phyloP scores from a whole-genome alignment of 30 jellyfish, hydroid and myxozoan genomes.

The Sanderia malayensis region DNA sequence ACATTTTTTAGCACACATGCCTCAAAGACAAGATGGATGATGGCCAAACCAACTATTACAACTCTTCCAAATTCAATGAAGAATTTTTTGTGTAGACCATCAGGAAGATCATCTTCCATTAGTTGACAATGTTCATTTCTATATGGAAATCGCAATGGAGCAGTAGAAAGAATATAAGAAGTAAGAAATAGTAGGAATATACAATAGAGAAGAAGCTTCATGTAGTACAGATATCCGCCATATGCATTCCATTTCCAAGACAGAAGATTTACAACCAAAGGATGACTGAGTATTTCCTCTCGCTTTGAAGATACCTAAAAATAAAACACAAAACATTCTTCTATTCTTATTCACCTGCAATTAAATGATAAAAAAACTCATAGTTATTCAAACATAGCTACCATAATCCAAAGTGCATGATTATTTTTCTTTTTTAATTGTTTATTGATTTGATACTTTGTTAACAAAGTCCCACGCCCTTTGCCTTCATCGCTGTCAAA shows the following conservation, averaged over 20 bases:
- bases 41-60: conserved; percentile 60
- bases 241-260: conserved; percentile 76
- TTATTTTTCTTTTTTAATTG: conserved; percentile 63
- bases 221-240: conserved; percentile 70
- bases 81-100: conserved; percentile 4
- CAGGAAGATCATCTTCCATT: conserved; percentile 32
- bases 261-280: conserved; percentile 49
- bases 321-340: too few relatives aligned
- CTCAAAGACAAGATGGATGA: conserved; percentile 78
- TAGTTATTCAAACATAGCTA: conserved; percentile 15
- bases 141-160: conserved; percentile 87
- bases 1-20: too few relatives aligned
- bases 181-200: conserved; percentile 66
- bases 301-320: conserved; percentile 64
- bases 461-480: conserved; percentile 59
- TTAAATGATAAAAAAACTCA: too few relatives aligned
- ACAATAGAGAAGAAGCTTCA: conserved; percentile 64
- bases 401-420: conserved; percentile 76
- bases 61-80: conserved; percentile 67
- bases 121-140: conserved; percentile 77
- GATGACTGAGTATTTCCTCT: conserved; percentile 74
- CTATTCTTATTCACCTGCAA: too few relatives aligned
- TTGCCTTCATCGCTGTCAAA: conserved; percentile 57
- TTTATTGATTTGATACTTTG: conserved; percentile 47
- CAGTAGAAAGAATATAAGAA: conserved; percentile 73